Conservation (phyloP, 2,113 vertebrate species). For the Leptobrachium leishanense region DNA sequence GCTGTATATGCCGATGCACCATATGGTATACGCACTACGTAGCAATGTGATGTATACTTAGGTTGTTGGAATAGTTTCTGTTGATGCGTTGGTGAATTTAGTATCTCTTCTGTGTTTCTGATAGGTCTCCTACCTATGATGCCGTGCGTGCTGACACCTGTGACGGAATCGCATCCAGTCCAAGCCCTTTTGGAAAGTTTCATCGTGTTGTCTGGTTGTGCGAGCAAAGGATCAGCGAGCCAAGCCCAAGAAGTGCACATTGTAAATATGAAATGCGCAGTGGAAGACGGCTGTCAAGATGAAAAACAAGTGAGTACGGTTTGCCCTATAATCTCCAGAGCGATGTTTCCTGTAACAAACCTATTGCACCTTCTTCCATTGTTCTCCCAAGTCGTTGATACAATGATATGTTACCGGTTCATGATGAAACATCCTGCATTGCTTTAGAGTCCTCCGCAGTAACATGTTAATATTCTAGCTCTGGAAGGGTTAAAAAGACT, state of each 20-base stretch:
- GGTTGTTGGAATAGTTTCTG: no score
- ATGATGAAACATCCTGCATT: conserved; percentile 19
- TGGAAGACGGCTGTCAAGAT: conserved; percentile 62
- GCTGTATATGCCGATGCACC: no score
- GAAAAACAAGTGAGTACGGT: conserved; percentile 72
- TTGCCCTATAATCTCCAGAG: conserved; percentile 20
- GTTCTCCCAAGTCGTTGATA: conserved; percentile 6
- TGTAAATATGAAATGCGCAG: conserved; percentile 79
- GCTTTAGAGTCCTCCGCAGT: conserved; percentile 4
- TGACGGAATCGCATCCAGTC: conserved; percentile 84
- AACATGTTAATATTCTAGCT: conserved; percentile 49
- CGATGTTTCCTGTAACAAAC: conserved; percentile 28
- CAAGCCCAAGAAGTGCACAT: conserved; percentile 88
- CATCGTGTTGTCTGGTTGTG: conserved; percentile 85
- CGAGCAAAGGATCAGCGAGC: conserved; percentile 80
- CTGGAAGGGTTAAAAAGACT: neutral
- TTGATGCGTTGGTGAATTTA: neutral
- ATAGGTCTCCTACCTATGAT: conserved; percentile 75
- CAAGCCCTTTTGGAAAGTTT: conserved; percentile 86
- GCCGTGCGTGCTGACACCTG: conserved; percentile 77
- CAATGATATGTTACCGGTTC: conserved; percentile 7
- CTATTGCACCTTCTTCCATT: conserved; percentile 26
- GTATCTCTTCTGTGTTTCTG: conserved; percentile 7
- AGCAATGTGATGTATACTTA: no score
- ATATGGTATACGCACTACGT: no score